Percentiles rank a stretch among this genome's conserved stretches.
Conservation (phyloP, 2,888 invertebrate species). For the Isotomurus palustris region DNA sequence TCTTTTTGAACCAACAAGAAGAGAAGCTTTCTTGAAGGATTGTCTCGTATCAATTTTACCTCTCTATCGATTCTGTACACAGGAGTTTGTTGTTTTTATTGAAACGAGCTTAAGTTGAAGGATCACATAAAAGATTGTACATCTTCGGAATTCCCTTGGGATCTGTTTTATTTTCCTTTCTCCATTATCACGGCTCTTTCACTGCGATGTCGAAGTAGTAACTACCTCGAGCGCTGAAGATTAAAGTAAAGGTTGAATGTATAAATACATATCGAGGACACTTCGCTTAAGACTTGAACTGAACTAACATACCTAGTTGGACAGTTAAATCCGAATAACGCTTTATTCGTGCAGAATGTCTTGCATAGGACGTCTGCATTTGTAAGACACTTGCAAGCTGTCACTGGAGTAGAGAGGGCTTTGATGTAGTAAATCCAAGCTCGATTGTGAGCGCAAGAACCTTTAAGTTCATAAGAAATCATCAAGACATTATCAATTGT, state of each 20-base stretch:
- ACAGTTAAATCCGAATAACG: conserved; percentile 22
- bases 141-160: too few species aligned
- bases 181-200: conserved; percentile 10
- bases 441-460: conserved; percentile 33
- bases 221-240: conserved; percentile 29
- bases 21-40: too few species aligned
- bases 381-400: conserved; percentile 28
- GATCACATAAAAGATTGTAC: too few species aligned
- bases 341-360: conserved; percentile 24
- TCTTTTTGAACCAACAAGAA: too few species aligned
- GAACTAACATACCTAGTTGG: conserved; percentile 25
- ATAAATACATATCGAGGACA: too few species aligned
- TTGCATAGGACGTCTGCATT: conserved; percentile 23
- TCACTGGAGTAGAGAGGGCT: conserved; percentile 13
- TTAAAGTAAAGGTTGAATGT: too few species aligned
- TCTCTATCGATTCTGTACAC: too few species aligned
- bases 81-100: too few species aligned
- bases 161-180: neutral
- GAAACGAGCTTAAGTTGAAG: too few species aligned
- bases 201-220: conserved; percentile 30
- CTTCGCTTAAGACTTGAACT: neutral
- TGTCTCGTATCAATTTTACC: too few species aligned
- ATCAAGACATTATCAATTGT: too few species aligned
- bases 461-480: too few species aligned
- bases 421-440: conserved; percentile 32